These are phyloP conservation scores for Homarus americanus DNA, from an alignment of 1,140 invertebrate species.

Conservation along the genomic window DNA sequence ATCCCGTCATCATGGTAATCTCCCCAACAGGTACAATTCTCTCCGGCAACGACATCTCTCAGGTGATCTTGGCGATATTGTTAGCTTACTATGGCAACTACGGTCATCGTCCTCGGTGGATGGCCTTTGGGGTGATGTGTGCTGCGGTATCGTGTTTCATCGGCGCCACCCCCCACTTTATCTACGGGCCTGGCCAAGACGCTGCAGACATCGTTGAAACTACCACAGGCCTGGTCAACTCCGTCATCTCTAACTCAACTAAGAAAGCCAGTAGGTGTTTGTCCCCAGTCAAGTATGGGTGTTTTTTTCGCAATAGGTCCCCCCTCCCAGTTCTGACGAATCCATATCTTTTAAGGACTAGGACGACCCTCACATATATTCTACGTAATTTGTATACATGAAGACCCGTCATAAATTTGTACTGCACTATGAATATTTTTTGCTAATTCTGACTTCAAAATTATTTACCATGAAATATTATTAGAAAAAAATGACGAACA, in stretches of 20 bases:
- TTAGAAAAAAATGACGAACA: too few relatives aligned
- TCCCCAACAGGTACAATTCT: conserved; percentile 82
- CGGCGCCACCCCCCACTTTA: conserved; percentile 77
- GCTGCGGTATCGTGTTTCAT: conserved; percentile 81
- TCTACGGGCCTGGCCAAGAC: conserved; percentile 36
- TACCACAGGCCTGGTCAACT: not conserved
- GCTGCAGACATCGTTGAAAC: conserved; percentile 30
- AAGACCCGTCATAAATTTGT: too few relatives aligned
- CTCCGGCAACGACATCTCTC: conserved; percentile 86
- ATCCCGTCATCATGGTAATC: not conserved
- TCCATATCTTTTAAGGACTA: too few relatives aligned
- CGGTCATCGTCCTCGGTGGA: conserved; percentile 83
- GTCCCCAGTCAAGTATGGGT: too few relatives aligned
- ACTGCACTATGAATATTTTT: too few relatives aligned
- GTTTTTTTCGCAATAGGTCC: too few relatives aligned
- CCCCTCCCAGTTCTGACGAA: too few relatives aligned
- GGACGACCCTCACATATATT: too few relatives aligned
- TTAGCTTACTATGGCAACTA: conserved; percentile 82
- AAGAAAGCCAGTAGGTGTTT: conserved; percentile 15
- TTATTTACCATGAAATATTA: too few relatives aligned
- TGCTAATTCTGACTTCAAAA: too few relatives aligned
- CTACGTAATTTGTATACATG: too few relatives aligned
- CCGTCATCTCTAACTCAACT: too few relatives aligned
- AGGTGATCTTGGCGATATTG: conserved; percentile 82
- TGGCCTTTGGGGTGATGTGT: conserved; percentile 78